Conservation (phyloP, 1,140 invertebrate species). For the Drosophila cardini region DNA sequence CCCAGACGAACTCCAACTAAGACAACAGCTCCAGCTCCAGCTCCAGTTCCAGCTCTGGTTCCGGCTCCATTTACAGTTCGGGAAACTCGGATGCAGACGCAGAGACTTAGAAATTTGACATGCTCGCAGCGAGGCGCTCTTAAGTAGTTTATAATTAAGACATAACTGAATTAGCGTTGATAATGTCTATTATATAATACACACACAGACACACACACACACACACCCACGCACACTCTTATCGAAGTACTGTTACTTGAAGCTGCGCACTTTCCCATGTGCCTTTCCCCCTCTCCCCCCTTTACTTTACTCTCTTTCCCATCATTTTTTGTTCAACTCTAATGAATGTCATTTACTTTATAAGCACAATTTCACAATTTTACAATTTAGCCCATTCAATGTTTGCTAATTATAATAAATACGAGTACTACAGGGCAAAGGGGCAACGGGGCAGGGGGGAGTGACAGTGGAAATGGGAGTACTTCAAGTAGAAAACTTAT, state of each 20-base stretch:
- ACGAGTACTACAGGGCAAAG: slow-evolving; percentile 19
- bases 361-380: slow-evolving; percentile 78
- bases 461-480: neutral
- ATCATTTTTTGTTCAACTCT: slow-evolving; percentile 33
- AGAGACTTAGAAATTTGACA: slow-evolving; percentile 65
- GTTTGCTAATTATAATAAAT: slow-evolving; percentile 80
- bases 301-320: neutral
- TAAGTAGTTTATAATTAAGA: slow-evolving; percentile 84
- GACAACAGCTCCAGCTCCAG: too few species aligned
- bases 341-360: slow-evolving; percentile 69
- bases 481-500: slow-evolving; percentile 25
- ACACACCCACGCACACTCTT: slow-evolving; percentile 48
- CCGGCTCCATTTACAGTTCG: slow-evolving; percentile 14
- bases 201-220: slow-evolving; percentile 37
- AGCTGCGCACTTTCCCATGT: slow-evolving; percentile 41
- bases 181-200: slow-evolving; percentile 73
- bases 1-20: neutral
- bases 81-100: neutral
- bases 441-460: neutral
- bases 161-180: slow-evolving; percentile 84
- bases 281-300: neutral
- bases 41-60: slow-evolving; percentile 6
- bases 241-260: slow-evolving; percentile 39
- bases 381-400: slow-evolving; percentile 78
- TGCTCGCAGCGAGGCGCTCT: slow-evolving; percentile 62